Conservation (phyloP, 1,140 invertebrate species). For the Drosophila serrata region DNA sequence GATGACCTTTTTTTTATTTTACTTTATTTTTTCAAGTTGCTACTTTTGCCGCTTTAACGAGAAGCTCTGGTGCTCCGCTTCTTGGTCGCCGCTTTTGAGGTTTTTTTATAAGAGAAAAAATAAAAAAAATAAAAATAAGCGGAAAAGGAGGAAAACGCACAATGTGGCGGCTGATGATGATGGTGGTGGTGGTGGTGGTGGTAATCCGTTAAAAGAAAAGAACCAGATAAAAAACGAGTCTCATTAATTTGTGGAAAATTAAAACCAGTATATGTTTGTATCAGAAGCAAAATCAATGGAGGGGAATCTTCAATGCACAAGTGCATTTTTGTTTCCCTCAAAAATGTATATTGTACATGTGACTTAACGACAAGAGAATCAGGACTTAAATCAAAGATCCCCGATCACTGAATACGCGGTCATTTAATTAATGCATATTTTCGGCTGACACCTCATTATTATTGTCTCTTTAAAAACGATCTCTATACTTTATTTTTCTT, state of each 20-base stretch:
- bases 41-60: constrained; percentile 22
- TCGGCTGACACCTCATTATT: not conserved
- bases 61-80: constrained; percentile 22
- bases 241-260: constrained; percentile 24
- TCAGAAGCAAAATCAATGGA: constrained; percentile 10
- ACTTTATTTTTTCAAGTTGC: constrained; percentile 43
- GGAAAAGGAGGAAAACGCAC: constrained; percentile 19
- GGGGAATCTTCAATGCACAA: constrained; percentile 12
- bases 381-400: not conserved
- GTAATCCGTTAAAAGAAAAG: constrained; percentile 23
- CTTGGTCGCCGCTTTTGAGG: constrained; percentile 16
- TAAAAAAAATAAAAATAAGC: not conserved
- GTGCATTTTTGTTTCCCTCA: constrained; percentile 6
- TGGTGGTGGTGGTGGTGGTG: constrained; percentile 8
- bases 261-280: constrained; percentile 6
- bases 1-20: constrained; percentile 54
- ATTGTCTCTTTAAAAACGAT: no score
- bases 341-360: constrained; percentile 2
- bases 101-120: constrained; percentile 1
- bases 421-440: not conserved
- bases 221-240: constrained; percentile 18
- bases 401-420: not conserved
- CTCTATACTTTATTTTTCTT: no score
- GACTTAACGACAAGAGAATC: not conserved
- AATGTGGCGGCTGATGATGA: constrained; percentile 9